Evolutionary conservation across 2,113 vertebrate species (phyloP).

Genomic region (Pangasianodon gigas): DNA sequence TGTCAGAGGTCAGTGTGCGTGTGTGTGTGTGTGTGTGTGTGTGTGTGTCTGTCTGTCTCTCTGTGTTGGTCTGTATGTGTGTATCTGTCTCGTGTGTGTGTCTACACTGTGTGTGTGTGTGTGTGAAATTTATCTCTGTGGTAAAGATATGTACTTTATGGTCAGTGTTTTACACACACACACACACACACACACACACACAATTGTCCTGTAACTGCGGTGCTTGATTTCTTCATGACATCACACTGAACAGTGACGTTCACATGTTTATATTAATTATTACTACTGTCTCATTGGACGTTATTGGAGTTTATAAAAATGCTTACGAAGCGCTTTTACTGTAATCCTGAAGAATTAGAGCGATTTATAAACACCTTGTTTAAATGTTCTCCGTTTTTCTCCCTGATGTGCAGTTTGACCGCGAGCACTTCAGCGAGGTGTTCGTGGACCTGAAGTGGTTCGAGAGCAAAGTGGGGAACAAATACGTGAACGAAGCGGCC

Average conservation of each 20-base stretch:
- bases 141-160: too few species aligned
- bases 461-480: slow-evolving; percentile 98
- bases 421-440: slow-evolving; percentile 94
- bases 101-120: too few species aligned
- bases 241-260: not conserved
- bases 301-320: not conserved
- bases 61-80: not conserved
- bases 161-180: too few species aligned
- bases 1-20: slow-evolving; percentile 84
- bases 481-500: slow-evolving; percentile 95
- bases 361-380: not conserved
- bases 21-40: not conserved
- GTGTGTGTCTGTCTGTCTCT: not conserved
- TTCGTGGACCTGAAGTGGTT: slow-evolving; percentile 99
- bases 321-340: too few species aligned
- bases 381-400: not conserved
- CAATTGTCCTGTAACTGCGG: not conserved
- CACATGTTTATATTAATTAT: too few species aligned
- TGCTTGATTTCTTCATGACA: not conserved
- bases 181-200: too few species aligned
- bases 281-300: not conserved
- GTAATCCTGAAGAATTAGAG: not conserved
- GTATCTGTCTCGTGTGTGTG: not conserved
- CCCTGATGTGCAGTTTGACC: slow-evolving; percentile 82
- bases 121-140: too few species aligned